Evolutionary conservation across 2,888 invertebrate genomes (phyloP).

Genomic region (Metacarcinus magister): DNA sequence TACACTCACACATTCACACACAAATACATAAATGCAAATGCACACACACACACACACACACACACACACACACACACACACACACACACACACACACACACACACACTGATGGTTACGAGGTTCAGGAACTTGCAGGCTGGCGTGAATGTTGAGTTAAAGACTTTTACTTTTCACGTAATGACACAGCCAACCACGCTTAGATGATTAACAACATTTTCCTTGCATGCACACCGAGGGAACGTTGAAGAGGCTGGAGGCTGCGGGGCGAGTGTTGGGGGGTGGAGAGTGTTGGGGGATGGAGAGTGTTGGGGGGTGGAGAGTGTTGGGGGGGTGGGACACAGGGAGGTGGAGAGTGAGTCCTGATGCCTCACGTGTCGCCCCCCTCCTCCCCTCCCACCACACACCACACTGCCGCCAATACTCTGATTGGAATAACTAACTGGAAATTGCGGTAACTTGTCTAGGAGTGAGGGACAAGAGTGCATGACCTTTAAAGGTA

Average conservation of each 20-base stretch:
- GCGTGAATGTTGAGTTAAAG: background rate
- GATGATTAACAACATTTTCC: background rate
- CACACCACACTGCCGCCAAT: background rate
- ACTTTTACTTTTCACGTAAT: background rate
- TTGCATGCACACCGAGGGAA: background rate
- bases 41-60: slow-evolving; percentile 20
- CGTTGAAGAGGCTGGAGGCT: background rate
- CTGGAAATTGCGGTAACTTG: background rate
- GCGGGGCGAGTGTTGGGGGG: background rate
- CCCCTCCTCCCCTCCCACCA: background rate
- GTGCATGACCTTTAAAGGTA: background rate
- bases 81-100: background rate
- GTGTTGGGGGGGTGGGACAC: too few relatives aligned
- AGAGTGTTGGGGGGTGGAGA: too few relatives aligned
- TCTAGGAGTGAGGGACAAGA: background rate
- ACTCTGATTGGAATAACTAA: background rate
- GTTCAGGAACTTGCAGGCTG: background rate
- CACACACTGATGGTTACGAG: background rate
- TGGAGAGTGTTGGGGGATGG: background rate
- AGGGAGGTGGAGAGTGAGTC: background rate
- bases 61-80: slow-evolving; percentile 20
- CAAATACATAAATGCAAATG: background rate
- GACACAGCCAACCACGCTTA: background rate
- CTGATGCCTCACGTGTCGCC: too few relatives aligned
- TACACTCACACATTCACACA: slow-evolving; percentile 3